phyloP scores from a whole-genome alignment of 2,113 vertebrate species.

The Nesospiza acunhae region DNA sequence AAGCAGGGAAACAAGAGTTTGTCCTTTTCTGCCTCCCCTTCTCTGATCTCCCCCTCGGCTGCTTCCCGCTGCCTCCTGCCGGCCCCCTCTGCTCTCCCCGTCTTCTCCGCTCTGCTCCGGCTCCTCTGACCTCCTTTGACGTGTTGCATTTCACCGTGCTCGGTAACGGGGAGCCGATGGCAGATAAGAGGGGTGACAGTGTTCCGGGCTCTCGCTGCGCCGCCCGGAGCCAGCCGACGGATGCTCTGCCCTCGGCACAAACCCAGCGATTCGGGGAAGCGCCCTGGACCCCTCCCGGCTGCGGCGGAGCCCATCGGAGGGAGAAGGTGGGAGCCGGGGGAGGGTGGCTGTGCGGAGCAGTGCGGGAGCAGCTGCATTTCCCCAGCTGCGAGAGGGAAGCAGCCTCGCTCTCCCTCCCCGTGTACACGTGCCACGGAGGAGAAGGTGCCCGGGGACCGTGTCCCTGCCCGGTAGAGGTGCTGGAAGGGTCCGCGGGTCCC shows the following conservation, averaged over 20 bases:
- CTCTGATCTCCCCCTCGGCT: background rate
- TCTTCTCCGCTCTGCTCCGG: background rate
- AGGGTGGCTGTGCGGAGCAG: background rate
- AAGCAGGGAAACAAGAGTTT: background rate
- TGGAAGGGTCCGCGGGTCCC: background rate
- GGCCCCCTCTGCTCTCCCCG: background rate
- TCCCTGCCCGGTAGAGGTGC: background rate
- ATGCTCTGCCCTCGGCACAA: background rate
- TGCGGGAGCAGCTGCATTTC: background rate
- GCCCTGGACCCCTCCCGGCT: background rate
- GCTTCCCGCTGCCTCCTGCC: background rate
- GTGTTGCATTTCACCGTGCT: background rate
- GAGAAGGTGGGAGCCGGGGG: conserved; percentile 10
- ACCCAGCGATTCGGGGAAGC: background rate
- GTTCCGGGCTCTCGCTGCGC: background rate
- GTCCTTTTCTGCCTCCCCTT: background rate
- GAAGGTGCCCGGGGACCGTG: background rate
- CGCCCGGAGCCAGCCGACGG: background rate
- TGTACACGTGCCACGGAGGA: background rate
- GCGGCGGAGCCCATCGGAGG: conserved; percentile 7
- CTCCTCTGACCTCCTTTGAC: conserved; percentile 9
- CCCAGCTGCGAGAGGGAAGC: background rate
- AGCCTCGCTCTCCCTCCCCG: background rate
- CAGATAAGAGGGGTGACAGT: background rate
- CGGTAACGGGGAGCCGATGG: background rate